These are phyloP conservation scores for Thryonomys swinderianus DNA, from an alignment of 2,113 vertebrate genomes.

Conservation along the genomic window DNA sequence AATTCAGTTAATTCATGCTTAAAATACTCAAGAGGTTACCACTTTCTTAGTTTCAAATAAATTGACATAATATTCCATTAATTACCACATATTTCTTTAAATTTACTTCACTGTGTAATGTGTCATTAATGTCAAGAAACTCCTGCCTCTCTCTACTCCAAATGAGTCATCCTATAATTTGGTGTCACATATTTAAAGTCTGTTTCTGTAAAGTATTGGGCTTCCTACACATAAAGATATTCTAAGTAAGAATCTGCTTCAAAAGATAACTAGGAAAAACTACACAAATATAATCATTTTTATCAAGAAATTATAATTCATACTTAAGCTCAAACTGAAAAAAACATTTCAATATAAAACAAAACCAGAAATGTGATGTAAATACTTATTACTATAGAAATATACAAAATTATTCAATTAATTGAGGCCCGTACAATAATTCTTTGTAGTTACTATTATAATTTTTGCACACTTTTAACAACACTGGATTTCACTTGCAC, in stretches of 20 bases:
- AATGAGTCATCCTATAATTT: neutral
- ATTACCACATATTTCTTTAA: neutral
- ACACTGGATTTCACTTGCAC: neutral
- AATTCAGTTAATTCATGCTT: neutral
- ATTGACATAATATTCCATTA: neutral
- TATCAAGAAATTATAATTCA: neutral
- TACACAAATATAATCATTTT: neutral
- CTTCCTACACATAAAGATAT: neutral
- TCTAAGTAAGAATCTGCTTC: neutral
- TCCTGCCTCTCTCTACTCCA: neutral
- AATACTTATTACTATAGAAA: neutral
- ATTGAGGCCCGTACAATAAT: neutral
- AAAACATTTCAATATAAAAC: conserved; percentile 23
- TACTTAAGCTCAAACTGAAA: neutral
- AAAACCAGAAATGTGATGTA: conserved; percentile 1
- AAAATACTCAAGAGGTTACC: neutral
- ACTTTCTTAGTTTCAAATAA: neutral
- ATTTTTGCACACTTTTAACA: conserved; percentile 14
- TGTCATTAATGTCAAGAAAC: neutral
- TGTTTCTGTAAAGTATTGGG: neutral
- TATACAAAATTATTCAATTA: conserved; percentile 14
- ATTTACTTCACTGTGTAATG: neutral
- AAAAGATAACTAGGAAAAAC: neutral
- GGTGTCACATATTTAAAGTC: neutral
- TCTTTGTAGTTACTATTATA: neutral